Percentiles rank a stretch among this genome's conserved stretches.
Conservation (phyloP, 2,888 invertebrate genomes). For the Nysson spinosus region DNA sequence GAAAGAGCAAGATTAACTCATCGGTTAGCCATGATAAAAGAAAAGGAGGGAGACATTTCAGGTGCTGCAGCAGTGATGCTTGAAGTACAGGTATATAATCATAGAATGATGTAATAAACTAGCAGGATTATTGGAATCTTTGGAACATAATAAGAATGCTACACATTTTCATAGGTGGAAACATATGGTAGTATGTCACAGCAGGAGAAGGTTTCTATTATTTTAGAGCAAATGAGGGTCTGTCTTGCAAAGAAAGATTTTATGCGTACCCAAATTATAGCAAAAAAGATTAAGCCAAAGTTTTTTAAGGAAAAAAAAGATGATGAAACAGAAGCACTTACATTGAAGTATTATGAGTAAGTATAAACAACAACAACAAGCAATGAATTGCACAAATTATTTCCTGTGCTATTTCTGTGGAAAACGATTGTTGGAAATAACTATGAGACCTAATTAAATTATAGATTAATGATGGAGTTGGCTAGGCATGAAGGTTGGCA, state of each 20-base stretch:
- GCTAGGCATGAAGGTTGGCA: slow-evolving; percentile 96
- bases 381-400: too few species aligned
- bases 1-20: slow-evolving; percentile 97
- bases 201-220: slow-evolving; percentile 96
- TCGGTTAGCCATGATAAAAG: slow-evolving; percentile 90
- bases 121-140: neutral
- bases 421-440: neutral
- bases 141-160: neutral
- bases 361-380: too few species aligned
- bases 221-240: slow-evolving; percentile 98
- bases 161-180: slow-evolving; percentile 81
- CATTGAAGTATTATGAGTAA: slow-evolving; percentile 84
- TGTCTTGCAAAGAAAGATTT: slow-evolving; percentile 97
- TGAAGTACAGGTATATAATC: slow-evolving; percentile 86
- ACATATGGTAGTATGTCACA: slow-evolving; percentile 99
- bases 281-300: slow-evolving; percentile 98
- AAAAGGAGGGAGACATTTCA: slow-evolving; percentile 89
- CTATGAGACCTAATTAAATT: slow-evolving; percentile 51
- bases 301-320: slow-evolving; percentile 93
- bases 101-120: neutral
- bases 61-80: slow-evolving; percentile 97
- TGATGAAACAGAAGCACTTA: slow-evolving; percentile 79
- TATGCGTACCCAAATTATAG: slow-evolving; percentile 98
- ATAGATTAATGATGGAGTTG: slow-evolving; percentile 93
- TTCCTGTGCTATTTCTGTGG: too few species aligned